phyloP scores from a whole-genome alignment of 2,797 vertebrate species.

The Rhyacichthys aspro region DNA sequence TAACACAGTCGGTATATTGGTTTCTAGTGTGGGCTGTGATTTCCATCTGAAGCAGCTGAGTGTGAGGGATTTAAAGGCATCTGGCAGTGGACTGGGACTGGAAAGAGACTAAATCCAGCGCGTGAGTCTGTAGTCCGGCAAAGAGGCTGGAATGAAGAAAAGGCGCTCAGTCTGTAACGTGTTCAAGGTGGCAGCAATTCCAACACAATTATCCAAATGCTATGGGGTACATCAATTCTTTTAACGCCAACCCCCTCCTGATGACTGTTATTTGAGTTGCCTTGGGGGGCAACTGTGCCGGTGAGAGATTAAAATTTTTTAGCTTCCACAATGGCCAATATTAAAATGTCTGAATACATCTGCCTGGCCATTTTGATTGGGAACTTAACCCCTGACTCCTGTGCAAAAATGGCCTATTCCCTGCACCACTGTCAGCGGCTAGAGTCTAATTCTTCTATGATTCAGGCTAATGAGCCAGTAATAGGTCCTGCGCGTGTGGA shows the following conservation, averaged over 20 bases:
- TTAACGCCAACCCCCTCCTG: conserved; percentile 53
- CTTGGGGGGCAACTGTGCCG: conserved; percentile 93
- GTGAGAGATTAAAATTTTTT: conserved; percentile 94
- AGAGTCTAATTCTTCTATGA: conserved; percentile 98
- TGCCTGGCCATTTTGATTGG: conserved; percentile 97
- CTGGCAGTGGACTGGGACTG: not conserved
- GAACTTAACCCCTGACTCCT: conserved; percentile 99
- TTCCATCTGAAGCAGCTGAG: conserved; percentile 11
- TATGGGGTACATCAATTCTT: conserved; percentile 73
- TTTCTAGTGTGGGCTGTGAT: conserved; percentile 6
- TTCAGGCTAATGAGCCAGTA: conserved; percentile 94
- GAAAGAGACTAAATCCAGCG: conserved; percentile 16
- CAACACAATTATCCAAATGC: conserved; percentile 78
- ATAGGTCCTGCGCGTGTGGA: conserved; percentile 90
- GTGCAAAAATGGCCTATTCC: conserved; percentile 88
- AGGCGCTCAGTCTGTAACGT: conserved; percentile 39
- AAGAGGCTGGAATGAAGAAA: conserved; percentile 41
- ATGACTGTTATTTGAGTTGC: conserved; percentile 81
- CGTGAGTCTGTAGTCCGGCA: conserved; percentile 20
- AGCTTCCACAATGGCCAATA: conserved; percentile 97
- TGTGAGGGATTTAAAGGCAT: conserved; percentile 13
- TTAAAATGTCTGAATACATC: conserved; percentile 99
- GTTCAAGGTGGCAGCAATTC: conserved; percentile 69
- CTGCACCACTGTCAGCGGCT: conserved; percentile 90
- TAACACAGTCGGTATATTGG: conserved; percentile 8